These are phyloP conservation scores for Andinoacara biseriatus DNA, from an alignment of 2,113 vertebrate genomes.

Conservation along the genomic window DNA sequence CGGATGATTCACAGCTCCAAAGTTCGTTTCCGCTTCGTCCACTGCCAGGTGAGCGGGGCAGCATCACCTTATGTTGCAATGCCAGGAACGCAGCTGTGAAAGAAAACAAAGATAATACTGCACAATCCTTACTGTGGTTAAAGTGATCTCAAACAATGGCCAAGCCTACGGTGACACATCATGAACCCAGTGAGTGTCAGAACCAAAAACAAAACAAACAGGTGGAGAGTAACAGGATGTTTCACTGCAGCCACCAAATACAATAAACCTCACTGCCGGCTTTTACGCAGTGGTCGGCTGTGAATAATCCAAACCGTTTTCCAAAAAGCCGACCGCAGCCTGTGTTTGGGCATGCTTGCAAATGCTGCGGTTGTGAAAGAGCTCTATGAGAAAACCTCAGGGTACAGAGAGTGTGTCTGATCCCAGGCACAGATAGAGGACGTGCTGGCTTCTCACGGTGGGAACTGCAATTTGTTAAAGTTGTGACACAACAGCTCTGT, in stretches of 20 bases:
- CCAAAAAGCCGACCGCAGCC: conserved; percentile 36
- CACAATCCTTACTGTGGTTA: not conserved
- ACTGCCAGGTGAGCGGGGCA: conserved; percentile 86
- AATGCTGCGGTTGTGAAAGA: conserved; percentile 71
- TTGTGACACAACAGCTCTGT: conserved; percentile 57
- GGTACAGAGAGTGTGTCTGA: conserved; percentile 68
- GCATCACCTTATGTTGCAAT: conserved; percentile 34
- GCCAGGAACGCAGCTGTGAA: conserved; percentile 1
- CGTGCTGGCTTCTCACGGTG: conserved; percentile 53
- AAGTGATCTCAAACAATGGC: conserved; percentile 34
- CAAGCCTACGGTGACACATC: conserved; percentile 57
- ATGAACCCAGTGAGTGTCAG: conserved; percentile 21
- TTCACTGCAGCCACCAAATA: conserved; percentile 33
- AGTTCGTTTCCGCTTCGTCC: conserved; percentile 90
- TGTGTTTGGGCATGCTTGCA: conserved; percentile 74
- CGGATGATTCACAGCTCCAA: conserved; percentile 93
- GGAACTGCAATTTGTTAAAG: conserved; percentile 61
- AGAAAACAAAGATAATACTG: conserved; percentile 39
- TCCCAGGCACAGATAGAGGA: conserved; percentile 68
- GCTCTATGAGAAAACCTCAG: conserved; percentile 53
- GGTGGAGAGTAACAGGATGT: conserved; percentile 65
- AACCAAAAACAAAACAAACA: conserved; percentile 6
- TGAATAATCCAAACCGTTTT: conserved; percentile 64
- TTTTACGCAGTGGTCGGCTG: conserved; percentile 56
- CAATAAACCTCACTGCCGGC: conserved; percentile 35